These are phyloP conservation scores for Eupithecia pulchellata DNA, from an alignment of 2,888 invertebrate species.

Conservation along the genomic window DNA sequence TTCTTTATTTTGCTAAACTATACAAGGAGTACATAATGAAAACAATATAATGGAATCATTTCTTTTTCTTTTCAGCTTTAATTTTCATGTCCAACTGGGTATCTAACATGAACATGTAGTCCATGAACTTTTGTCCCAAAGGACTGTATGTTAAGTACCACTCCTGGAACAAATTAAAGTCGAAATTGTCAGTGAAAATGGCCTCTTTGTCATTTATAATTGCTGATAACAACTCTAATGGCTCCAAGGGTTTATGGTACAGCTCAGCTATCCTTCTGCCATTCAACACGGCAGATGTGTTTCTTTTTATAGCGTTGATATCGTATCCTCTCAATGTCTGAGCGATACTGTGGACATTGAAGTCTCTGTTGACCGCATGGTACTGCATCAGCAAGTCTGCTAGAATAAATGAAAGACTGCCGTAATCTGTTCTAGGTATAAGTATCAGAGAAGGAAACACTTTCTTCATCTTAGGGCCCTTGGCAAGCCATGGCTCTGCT, in stretches of 20 bases:
- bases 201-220: constrained; percentile 66
- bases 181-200: constrained; percentile 69
- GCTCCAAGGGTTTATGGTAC: constrained; percentile 79
- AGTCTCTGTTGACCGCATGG: constrained; percentile 84
- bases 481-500: constrained; percentile 88
- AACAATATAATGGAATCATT: constrained; percentile 6
- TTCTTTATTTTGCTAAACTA: neutral
- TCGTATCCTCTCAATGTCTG: constrained; percentile 84
- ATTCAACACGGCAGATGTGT: constrained; percentile 72
- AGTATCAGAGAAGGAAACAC: constrained; percentile 85
- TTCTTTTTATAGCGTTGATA: constrained; percentile 75
- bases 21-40: neutral
- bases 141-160: constrained; percentile 78
- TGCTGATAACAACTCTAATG: constrained; percentile 78
- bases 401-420: constrained; percentile 84
- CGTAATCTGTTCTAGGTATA: constrained; percentile 86
- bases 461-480: constrained; percentile 76
- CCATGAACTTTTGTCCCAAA: constrained; percentile 63
- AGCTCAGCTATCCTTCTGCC: constrained; percentile 82
- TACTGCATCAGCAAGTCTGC: constrained; percentile 85
- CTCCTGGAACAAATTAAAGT: constrained; percentile 74
- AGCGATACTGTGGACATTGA: constrained; percentile 85
- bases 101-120: constrained; percentile 67
- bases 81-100: constrained; percentile 65
- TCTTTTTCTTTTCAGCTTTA: constrained; percentile 66